Conservation (phyloP, 1,140 invertebrate genomes). For the Tyrophagus putrescentiae region DNA sequence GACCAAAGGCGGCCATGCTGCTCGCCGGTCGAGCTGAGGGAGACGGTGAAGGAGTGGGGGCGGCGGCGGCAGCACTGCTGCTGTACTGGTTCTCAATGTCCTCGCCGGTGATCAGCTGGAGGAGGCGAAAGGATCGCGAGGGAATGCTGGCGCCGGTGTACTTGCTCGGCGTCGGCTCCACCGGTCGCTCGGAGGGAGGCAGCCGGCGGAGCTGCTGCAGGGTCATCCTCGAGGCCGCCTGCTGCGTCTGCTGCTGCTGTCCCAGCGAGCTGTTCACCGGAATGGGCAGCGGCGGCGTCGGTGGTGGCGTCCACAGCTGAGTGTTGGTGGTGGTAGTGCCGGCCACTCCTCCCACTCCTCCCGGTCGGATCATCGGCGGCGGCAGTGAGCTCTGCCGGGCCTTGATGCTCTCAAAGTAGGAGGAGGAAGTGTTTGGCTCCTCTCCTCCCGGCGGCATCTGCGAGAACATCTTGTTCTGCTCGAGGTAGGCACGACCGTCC, state of each 20-base stretch:
- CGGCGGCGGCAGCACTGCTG: too few species aligned
- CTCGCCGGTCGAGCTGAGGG: too few species aligned
- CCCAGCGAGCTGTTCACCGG: neutral
- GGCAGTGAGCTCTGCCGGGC: slow-evolving; percentile 3
- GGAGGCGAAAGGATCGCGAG: slow-evolving; percentile 63
- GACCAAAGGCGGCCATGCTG: too few species aligned
- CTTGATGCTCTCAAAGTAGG: neutral
- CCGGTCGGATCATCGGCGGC: neutral
- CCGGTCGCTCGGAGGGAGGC: slow-evolving; percentile 30
- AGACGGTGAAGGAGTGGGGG: too few species aligned
- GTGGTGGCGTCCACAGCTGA: neutral
- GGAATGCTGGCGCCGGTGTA: slow-evolving; percentile 69
- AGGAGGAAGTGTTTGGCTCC: neutral
- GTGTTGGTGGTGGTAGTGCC: neutral
- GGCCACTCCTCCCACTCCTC: too few species aligned
- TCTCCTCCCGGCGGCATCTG: too few species aligned
- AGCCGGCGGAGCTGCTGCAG: neutral
- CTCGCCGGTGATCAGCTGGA: slow-evolving; percentile 57
- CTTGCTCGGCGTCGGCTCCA: slow-evolving; percentile 51
- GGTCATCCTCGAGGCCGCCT: neutral
- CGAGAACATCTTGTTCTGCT: too few species aligned
- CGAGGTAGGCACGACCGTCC: too few species aligned
- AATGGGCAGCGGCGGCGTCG: neutral
- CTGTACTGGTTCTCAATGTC: slow-evolving; percentile 17
- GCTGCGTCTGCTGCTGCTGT: neutral